Evolutionary conservation across 2,888 invertebrate genomes (phyloP).

Genomic region (Diarsia rubi): DNA sequence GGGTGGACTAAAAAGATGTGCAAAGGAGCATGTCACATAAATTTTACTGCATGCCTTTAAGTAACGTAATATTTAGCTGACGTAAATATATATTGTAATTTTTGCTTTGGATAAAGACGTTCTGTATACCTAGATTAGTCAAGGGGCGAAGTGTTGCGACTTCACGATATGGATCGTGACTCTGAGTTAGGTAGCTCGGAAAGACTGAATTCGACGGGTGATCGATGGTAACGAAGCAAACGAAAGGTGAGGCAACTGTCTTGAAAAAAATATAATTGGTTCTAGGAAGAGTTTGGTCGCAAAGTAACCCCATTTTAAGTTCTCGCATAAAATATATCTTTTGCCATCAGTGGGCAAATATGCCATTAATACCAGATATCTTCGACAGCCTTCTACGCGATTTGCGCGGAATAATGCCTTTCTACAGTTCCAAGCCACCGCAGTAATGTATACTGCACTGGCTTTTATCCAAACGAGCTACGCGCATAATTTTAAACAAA

Average conservation of each 20-base stretch:
- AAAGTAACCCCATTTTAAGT: background rate
- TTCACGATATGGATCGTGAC: background rate
- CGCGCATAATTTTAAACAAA: conserved; percentile 33
- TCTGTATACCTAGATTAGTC: background rate
- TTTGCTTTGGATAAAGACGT: background rate
- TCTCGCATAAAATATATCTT: background rate
- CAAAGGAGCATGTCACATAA: conserved; percentile 2
- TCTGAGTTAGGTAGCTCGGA: background rate
- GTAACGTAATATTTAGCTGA: conserved; percentile 22
- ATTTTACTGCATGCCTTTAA: conserved; percentile 3
- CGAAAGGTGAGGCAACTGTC: background rate
- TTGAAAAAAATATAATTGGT: background rate
- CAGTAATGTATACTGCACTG: conserved; percentile 35
- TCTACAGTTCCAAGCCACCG: conserved; percentile 17
- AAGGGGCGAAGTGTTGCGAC: background rate
- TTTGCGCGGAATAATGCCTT: conserved; percentile 26
- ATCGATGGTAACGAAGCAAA: background rate
- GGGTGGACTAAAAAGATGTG: background rate
- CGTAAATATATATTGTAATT: background rate
- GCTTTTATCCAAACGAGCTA: conserved; percentile 27
- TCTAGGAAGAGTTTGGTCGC: no score
- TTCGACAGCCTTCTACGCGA: conserved; percentile 16
- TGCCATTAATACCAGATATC: background rate
- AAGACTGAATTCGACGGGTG: background rate
- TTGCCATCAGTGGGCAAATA: background rate